Evolutionary conservation across 2,888 invertebrate species (phyloP).

Genomic region (Beris morrisii): DNA sequence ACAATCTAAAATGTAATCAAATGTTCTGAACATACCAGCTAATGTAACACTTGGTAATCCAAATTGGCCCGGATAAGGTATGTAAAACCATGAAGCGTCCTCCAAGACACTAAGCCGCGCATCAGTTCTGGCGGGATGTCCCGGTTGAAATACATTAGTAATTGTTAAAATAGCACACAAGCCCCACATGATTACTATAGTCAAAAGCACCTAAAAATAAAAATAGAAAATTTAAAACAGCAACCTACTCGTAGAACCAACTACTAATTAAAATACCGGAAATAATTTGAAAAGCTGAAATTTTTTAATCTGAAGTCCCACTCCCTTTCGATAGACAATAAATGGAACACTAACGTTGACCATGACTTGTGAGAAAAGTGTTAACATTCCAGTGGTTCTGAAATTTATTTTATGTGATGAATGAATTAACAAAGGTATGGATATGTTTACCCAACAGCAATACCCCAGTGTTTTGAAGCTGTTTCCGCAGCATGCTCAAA

Average conservation of each 20-base stretch:
- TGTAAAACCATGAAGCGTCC: slow-evolving; percentile 77
- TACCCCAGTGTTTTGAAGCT: slow-evolving; percentile 83
- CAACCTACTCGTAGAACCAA: too few relatives aligned
- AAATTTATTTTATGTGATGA: slow-evolving; percentile 10
- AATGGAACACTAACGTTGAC: slow-evolving; percentile 66
- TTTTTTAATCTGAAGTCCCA: slow-evolving; percentile 62
- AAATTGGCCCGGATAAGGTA: slow-evolving; percentile 85
- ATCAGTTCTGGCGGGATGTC: slow-evolving; percentile 75
- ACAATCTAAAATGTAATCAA: too few relatives aligned
- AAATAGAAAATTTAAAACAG: background rate
- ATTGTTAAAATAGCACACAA: slow-evolving; percentile 71
- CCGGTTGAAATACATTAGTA: slow-evolving; percentile 64
- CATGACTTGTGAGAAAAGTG: slow-evolving; percentile 79
- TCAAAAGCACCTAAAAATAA: slow-evolving; percentile 66
- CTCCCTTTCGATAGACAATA: slow-evolving; percentile 61
- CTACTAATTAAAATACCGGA: slow-evolving; percentile 60
- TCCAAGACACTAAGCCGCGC: slow-evolving; percentile 68
- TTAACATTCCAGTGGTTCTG: slow-evolving; percentile 69
- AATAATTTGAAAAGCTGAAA: slow-evolving; percentile 78
- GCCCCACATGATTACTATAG: slow-evolving; percentile 76
- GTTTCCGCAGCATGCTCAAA: slow-evolving; percentile 79
- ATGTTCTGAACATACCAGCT: slow-evolving; percentile 42
- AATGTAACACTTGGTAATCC: slow-evolving; percentile 72
- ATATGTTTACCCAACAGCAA: slow-evolving; percentile 70
- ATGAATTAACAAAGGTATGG: slow-evolving; percentile 3